A percentile compares a stretch with the other conserved stretches of the same genome.
These are phyloP conservation scores for Seladonia tumulorum DNA, from an alignment of 2,888 invertebrate species.

Conservation along the genomic window DNA sequence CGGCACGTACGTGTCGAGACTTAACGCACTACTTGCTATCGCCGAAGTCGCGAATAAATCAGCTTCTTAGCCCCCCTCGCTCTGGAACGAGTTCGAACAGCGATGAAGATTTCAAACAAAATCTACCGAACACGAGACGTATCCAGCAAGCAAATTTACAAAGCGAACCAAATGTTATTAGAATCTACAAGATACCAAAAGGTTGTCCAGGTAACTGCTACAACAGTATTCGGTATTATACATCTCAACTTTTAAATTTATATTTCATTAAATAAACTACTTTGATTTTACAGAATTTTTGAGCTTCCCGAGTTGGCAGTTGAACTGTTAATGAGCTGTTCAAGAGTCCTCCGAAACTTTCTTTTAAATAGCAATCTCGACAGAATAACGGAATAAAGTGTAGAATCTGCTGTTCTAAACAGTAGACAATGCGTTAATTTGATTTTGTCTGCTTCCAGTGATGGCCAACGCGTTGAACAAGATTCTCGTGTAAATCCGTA, in stretches of 20 bases:
- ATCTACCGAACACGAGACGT: background rate
- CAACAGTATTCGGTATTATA: too few species aligned
- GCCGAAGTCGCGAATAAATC: background rate
- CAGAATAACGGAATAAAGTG: too few species aligned
- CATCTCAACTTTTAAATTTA: too few species aligned
- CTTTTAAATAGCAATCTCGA: background rate
- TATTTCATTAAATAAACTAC: background rate
- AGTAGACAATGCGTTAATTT: too few species aligned
- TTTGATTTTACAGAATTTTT: background rate
- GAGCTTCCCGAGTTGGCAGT: background rate
- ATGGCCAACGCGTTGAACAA: too few species aligned
- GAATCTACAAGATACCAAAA: background rate
- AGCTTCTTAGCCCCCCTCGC: background rate
- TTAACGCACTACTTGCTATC: background rate
- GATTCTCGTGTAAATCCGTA: too few species aligned
- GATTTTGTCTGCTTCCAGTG: too few species aligned
- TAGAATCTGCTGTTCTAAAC: too few species aligned
- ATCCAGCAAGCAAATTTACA: background rate
- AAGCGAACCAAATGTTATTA: background rate
- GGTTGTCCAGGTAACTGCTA: background rate
- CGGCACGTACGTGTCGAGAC: background rate
- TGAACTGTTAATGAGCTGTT: background rate
- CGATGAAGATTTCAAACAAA: slow-evolving; percentile 6
- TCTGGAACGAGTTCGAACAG: background rate
- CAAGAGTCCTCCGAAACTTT: background rate